phyloP scores from a whole-genome alignment of 2,888 invertebrate species.

The Falcaria lacertinaria region DNA sequence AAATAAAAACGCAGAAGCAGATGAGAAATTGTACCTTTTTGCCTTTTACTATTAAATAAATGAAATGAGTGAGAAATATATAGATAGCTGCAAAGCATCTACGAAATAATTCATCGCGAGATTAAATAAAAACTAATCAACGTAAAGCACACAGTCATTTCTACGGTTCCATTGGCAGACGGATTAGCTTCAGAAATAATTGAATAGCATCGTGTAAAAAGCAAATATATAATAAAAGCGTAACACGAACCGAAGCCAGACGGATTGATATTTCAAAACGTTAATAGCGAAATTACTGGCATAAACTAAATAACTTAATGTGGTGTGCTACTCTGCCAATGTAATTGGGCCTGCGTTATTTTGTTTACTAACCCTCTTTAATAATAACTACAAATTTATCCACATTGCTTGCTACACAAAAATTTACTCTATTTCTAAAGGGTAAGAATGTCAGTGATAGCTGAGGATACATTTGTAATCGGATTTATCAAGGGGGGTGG shows the following conservation, averaged over 20 bases:
- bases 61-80: too few species aligned
- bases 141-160: background rate
- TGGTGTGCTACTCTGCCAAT: constrained; percentile 28
- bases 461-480: constrained; percentile 18
- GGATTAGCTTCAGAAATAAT: constrained; percentile 7
- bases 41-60: too few species aligned
- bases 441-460: constrained; percentile 6
- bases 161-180: background rate
- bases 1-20: too few species aligned
- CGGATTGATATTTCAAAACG: constrained; percentile 62
- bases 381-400: constrained; percentile 13
- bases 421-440: background rate
- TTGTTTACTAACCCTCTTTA: constrained; percentile 32
- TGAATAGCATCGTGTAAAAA: constrained; percentile 21
- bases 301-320: constrained; percentile 70
- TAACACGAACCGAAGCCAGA: constrained; percentile 28
- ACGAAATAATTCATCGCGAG: too few species aligned
- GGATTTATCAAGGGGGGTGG: constrained; percentile 24
- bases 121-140: too few species aligned
- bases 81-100: too few species aligned
- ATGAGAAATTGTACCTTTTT: too few species aligned
- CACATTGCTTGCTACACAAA: background rate
- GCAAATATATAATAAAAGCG: constrained; percentile 21
- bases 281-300: constrained; percentile 56
- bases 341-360: constrained; percentile 22